phyloP scores from a whole-genome alignment of 2,113 vertebrate species.

The Eubucco bourcierii region DNA sequence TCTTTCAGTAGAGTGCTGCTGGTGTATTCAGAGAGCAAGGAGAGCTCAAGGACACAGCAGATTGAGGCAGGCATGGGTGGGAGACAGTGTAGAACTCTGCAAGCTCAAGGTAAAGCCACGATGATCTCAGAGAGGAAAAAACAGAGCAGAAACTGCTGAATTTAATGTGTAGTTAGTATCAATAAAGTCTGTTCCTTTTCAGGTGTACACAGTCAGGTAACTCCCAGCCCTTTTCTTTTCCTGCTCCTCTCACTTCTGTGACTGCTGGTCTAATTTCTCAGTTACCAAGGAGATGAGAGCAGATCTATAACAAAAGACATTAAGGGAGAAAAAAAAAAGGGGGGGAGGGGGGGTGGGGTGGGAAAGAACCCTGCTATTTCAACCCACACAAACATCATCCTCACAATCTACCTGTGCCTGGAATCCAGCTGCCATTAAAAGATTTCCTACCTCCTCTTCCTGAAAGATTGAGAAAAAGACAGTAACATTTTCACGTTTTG shows the following conservation, averaged over 20 bases:
- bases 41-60: not conserved
- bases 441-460: not conserved
- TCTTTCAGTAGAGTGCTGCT: not conserved
- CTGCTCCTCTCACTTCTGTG: not conserved
- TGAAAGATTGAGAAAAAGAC: not conserved
- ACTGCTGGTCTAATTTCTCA: not conserved
- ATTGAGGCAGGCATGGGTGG: not conserved
- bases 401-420: not conserved
- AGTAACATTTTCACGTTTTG: not conserved
- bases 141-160: not conserved
- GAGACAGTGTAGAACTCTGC: not conserved
- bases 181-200: not conserved
- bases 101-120: not conserved
- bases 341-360: no score
- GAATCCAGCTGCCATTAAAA: not conserved
- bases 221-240: not conserved
- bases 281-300: constrained; percentile 51
- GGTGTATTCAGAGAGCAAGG: not conserved
- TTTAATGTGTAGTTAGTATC: not conserved
- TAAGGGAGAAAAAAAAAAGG: not conserved
- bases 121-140: not conserved
- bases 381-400: constrained; percentile 3
- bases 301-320: constrained; percentile 8
- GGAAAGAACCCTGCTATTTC: not conserved
- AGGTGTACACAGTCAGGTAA: not conserved